A percentile compares a stretch with the other conserved stretches of the same genome.
phyloP scores from a whole-genome alignment of 2,113 vertebrate species.

The Alligator sinensis region DNA sequence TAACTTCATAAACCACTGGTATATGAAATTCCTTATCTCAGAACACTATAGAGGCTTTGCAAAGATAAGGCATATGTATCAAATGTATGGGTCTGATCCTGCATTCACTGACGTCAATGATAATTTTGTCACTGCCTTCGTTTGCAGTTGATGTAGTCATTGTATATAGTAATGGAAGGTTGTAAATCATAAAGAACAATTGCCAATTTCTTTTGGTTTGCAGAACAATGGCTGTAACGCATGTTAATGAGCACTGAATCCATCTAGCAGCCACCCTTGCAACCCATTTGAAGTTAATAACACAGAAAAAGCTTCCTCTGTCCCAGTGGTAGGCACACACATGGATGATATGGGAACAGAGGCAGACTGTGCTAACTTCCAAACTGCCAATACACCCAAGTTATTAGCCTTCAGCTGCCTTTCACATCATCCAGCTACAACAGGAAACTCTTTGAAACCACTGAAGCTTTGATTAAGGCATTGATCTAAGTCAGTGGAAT shows the following conservation, averaged over 20 bases:
- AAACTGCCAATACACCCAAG: background rate
- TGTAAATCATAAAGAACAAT: background rate
- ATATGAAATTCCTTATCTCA: background rate
- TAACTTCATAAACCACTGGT: background rate
- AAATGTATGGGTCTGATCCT: background rate
- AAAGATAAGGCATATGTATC: background rate
- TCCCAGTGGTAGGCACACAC: background rate
- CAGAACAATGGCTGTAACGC: background rate
- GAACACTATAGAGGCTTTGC: background rate
- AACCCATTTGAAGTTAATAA: background rate
- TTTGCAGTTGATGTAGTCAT: background rate
- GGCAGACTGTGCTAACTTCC: rapidly evolving
- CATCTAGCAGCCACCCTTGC: background rate
- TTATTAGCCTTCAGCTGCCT: background rate
- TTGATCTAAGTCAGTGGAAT: background rate
- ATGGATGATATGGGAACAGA: background rate
- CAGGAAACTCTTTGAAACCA: background rate
- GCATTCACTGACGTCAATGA: background rate
- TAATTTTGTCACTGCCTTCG: background rate
- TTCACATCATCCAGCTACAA: background rate
- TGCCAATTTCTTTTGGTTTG: background rate
- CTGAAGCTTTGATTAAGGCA: background rate
- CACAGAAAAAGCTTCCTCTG: background rate
- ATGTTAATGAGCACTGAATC: background rate
- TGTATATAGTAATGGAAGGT: background rate